A percentile compares a stretch with the other conserved stretches of the same genome.
These are phyloP conservation scores for Heterohyrax brucei DNA, from an alignment of 2,797 vertebrate genomes.

Conservation along the genomic window DNA sequence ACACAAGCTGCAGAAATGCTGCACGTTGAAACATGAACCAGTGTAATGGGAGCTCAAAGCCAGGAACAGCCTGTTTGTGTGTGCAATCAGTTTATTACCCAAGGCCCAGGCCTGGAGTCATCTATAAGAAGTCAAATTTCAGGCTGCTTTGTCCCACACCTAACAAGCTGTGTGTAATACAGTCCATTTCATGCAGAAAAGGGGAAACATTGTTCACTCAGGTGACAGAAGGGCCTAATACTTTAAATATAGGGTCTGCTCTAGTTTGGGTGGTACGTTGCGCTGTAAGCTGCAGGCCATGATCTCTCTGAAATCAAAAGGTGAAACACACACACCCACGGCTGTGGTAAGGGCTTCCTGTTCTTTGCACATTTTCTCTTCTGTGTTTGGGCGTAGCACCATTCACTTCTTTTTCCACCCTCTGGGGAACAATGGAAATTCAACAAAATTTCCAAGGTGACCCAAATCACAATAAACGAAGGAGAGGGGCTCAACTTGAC, in stretches of 20 bases:
- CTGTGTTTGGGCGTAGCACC: rapidly evolving
- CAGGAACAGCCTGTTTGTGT: constrained; percentile 92
- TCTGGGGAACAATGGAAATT: background rate
- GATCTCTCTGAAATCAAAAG: constrained; percentile 14
- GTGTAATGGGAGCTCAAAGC: constrained; percentile 90
- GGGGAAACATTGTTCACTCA: constrained; percentile 81
- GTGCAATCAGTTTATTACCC: constrained; percentile 89
- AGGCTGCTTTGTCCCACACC: constrained; percentile 86
- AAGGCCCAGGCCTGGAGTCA: constrained; percentile 85
- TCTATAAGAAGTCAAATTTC: constrained; percentile 84
- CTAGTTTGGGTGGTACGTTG: constrained; percentile 55
- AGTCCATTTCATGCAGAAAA: constrained; percentile 87
- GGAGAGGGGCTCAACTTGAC: background rate
- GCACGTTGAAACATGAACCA: constrained; percentile 92
- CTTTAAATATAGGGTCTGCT: constrained; percentile 78
- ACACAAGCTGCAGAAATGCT: constrained; percentile 87
- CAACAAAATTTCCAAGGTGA: background rate
- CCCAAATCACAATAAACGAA: background rate
- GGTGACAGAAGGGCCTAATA: constrained; percentile 79
- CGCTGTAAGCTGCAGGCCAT: constrained; percentile 54
- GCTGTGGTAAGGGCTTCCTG: too few relatives aligned
- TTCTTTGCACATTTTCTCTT: background rate
- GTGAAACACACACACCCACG: background rate
- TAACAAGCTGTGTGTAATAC: constrained; percentile 90
- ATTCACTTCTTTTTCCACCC: background rate